Conservation (phyloP, 2,888 invertebrate genomes). For the Xanthia togata region DNA sequence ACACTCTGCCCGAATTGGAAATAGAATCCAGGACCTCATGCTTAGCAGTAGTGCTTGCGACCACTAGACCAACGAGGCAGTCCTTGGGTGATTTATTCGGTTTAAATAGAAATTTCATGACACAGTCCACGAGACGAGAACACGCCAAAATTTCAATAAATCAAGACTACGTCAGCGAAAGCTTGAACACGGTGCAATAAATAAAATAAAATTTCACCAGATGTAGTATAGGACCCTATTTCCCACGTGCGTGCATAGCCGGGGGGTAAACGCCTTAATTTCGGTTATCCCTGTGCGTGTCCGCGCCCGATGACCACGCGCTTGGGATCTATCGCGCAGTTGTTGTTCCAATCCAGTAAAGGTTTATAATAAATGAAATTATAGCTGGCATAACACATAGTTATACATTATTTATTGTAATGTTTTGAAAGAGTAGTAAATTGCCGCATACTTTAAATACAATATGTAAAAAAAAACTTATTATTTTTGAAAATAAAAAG, state of each 20-base stretch:
- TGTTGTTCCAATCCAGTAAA: constrained; percentile 28
- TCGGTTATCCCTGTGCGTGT: constrained; percentile 60
- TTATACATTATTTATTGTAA: not conserved
- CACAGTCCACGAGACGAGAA: not conserved
- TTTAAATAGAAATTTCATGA: not conserved
- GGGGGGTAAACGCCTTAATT: constrained; percentile 45
- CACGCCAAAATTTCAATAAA: not conserved
- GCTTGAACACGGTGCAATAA: not conserved
- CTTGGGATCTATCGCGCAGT: constrained; percentile 21
- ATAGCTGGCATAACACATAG: not conserved
- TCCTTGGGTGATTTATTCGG: too few relatives aligned
- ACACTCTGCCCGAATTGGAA: not conserved
- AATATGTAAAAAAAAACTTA: too few relatives aligned
- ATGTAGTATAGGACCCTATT: constrained; percentile 31
- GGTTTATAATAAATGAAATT: constrained; percentile 20
- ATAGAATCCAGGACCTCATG: too few relatives aligned
- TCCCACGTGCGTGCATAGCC: constrained; percentile 40
- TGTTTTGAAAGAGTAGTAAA: not conserved
- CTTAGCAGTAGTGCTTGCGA: too few relatives aligned
- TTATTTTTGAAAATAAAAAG: too few relatives aligned
- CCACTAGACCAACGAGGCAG: not conserved
- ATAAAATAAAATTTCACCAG: constrained; percentile 3
- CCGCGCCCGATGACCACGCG: constrained; percentile 48
- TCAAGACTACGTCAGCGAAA: not conserved
- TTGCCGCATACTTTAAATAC: not conserved